These are phyloP conservation scores for Nannoperca australis DNA, from an alignment of 2,797 vertebrate genomes.

Conservation along the genomic window DNA sequence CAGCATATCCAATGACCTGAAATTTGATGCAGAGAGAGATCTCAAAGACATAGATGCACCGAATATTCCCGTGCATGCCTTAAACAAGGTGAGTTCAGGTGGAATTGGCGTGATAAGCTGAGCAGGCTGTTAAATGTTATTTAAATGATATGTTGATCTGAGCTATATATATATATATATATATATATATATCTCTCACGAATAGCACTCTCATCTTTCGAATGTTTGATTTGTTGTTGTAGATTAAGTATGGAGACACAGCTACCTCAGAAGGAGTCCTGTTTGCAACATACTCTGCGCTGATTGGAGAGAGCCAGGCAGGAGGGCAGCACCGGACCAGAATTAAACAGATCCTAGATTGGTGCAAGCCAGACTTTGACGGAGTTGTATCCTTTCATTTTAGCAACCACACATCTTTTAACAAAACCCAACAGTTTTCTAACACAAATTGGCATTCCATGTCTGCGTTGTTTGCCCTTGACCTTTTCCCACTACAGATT, in stretches of 20 bases:
- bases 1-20: slow-evolving; percentile 98
- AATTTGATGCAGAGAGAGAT: slow-evolving; percentile 97
- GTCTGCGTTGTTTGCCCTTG: slow-evolving; percentile 75
- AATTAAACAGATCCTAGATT: slow-evolving; percentile 96
- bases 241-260: slow-evolving; percentile 99
- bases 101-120: neutral
- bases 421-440: neutral
- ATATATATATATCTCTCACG: neutral
- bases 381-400: slow-evolving; percentile 94
- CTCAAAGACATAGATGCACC: slow-evolving; percentile 95
- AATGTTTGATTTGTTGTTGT: slow-evolving; percentile 20
- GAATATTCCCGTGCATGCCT: slow-evolving; percentile 93
- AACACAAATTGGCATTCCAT: neutral
- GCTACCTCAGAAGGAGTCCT: slow-evolving; percentile 99
- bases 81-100: slow-evolving; percentile 92
- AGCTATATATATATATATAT: slow-evolving; percentile 1
- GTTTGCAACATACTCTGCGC: slow-evolving; percentile 97
- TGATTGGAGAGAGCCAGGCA: slow-evolving; percentile 98
- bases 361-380: slow-evolving; percentile 95
- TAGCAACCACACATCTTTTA: neutral
- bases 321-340: slow-evolving; percentile 96
- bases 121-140: neutral
- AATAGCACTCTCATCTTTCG: neutral
- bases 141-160: neutral
- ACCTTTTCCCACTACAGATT: slow-evolving; percentile 85